phyloP scores from a whole-genome alignment of 2,113 vertebrate genomes.

The Condylura cristata region DNA sequence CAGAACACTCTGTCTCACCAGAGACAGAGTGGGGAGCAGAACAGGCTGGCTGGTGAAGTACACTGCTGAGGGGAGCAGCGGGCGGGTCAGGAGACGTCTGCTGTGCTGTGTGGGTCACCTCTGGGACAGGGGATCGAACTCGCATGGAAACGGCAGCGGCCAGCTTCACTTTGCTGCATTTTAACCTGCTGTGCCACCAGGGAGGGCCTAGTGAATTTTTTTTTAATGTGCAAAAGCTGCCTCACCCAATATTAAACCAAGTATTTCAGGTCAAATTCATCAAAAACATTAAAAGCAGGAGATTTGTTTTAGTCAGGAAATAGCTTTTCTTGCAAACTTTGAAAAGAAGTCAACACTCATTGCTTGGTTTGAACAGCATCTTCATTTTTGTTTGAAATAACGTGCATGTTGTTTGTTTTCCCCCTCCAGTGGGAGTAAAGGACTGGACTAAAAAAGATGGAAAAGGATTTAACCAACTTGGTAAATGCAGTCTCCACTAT shows the following conservation, averaged over 20 bases:
- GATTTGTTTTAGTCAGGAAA: slow-evolving; percentile 80
- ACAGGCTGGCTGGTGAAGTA: no score
- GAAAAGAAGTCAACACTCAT: slow-evolving; percentile 60
- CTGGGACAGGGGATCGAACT: no score
- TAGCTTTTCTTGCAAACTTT: slow-evolving; percentile 68
- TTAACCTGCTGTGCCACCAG: no score
- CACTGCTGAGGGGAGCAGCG: no score
- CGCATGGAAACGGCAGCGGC: no score
- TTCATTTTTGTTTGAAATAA: slow-evolving; percentile 73
- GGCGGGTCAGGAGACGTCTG: no score
- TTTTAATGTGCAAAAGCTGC: slow-evolving; percentile 79
- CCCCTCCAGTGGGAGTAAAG: slow-evolving; percentile 46
- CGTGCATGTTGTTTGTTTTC: slow-evolving; percentile 69
- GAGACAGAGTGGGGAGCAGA: no score
- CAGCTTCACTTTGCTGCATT: no score
- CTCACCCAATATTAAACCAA: slow-evolving; percentile 80
- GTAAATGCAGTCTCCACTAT: slow-evolving; percentile 78
- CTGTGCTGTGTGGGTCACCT: no score
- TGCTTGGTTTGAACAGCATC: slow-evolving; percentile 53
- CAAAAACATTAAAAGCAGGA: slow-evolving; percentile 77
- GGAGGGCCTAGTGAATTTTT: slow-evolving; percentile 81
- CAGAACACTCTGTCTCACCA: no score
- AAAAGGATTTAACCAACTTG: slow-evolving; percentile 76
- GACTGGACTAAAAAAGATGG: background rate
- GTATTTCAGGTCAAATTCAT: slow-evolving; percentile 82